phyloP scores from a whole-genome alignment of 2,113 vertebrate genomes.

The Chauna torquata region DNA sequence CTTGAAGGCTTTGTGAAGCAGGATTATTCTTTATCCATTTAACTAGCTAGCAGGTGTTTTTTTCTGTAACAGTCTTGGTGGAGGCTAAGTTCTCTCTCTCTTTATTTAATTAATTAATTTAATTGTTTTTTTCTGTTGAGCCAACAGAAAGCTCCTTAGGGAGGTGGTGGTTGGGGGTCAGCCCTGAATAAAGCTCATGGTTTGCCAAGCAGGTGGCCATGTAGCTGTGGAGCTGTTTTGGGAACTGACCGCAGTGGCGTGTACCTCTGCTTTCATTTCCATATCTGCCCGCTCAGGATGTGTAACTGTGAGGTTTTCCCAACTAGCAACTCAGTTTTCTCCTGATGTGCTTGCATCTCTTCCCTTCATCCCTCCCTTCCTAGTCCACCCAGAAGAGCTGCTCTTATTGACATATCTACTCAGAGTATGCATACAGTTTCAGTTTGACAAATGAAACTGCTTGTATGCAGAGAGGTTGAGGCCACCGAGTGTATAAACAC shows the following conservation, averaged over 20 bases:
- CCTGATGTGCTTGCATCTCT: background rate
- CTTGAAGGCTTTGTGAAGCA: background rate
- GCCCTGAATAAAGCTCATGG: background rate
- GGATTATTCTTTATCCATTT: background rate
- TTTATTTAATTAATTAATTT: background rate
- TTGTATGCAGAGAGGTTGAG: background rate
- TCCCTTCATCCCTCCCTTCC: background rate
- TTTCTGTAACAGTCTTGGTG: background rate
- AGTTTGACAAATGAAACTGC: background rate
- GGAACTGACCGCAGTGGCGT: background rate
- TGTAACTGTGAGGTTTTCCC: background rate
- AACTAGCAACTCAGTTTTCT: background rate
- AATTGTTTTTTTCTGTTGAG: background rate
- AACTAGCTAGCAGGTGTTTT: background rate
- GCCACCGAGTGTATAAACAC: background rate
- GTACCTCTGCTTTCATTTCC: background rate
- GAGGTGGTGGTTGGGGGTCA: background rate
- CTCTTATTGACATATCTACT: background rate
- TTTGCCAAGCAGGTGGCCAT: background rate
- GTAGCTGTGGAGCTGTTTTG: background rate
- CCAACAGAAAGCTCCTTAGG: background rate
- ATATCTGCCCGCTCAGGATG: fast-evolving
- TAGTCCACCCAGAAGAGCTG: background rate
- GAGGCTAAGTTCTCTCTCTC: background rate
- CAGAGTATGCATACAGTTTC: background rate